Percentiles rank a stretch among this genome's conserved stretches.
Conservation (phyloP, 2,888 invertebrate genomes). For the Lycaena phlaeas region DNA sequence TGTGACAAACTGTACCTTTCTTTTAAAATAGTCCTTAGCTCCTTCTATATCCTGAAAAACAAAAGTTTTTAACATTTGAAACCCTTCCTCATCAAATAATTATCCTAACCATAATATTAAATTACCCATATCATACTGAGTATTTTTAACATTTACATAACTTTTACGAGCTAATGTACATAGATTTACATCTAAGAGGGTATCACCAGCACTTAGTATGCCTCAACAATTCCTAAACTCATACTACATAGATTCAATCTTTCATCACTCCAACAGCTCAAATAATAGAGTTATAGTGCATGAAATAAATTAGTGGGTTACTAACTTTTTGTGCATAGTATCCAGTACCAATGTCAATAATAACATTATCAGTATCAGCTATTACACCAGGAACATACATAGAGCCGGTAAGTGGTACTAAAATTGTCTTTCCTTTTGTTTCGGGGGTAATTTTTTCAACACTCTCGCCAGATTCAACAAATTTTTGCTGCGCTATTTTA, state of each 20-base stretch:
- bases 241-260: too few relatives aligned
- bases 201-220: too few relatives aligned
- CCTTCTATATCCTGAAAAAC: conserved; percentile 78
- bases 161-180: too few relatives aligned
- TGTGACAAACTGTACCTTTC: conserved; percentile 91
- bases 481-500: conserved; percentile 92
- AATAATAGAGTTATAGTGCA: too few relatives aligned
- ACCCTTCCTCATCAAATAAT: too few relatives aligned
- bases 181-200: too few relatives aligned
- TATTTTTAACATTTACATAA: too few relatives aligned
- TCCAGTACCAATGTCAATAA: conserved; percentile 97
- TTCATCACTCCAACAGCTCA: too few relatives aligned
- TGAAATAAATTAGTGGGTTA: conserved; percentile 5
- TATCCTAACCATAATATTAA: too few relatives aligned
- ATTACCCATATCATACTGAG: too few relatives aligned
- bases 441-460: conserved; percentile 84
- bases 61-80: too few relatives aligned
- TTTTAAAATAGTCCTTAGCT: conserved; percentile 93
- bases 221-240: too few relatives aligned
- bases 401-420: conserved; percentile 96
- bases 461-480: conserved; percentile 88
- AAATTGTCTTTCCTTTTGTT: conserved; percentile 85
- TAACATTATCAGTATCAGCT: conserved; percentile 86
- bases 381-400: conserved; percentile 97
- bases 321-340: conserved; percentile 94